These are phyloP conservation scores for Drosophila neocordata DNA, from an alignment of 1,140 invertebrate genomes.

Conservation along the genomic window DNA sequence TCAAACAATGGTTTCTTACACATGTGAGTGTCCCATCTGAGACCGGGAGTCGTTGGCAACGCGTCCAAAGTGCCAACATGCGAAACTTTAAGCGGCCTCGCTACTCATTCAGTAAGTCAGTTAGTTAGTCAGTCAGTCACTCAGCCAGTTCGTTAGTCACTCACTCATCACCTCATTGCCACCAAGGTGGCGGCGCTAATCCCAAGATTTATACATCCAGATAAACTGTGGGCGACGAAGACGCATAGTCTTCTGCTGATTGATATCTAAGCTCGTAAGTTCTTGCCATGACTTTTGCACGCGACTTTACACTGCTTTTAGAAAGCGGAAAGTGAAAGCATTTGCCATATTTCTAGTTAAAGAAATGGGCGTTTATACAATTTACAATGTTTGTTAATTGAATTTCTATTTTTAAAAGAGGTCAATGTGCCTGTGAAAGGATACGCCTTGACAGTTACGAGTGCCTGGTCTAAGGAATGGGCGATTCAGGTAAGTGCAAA, in stretches of 20 bases:
- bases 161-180: conserved; percentile 26
- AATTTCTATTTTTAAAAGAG: conserved; percentile 71
- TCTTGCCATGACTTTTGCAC: conserved; percentile 53
- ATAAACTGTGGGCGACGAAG: conserved; percentile 30
- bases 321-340: conserved; percentile 63
- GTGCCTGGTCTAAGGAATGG: conserved; percentile 40
- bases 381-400: conserved; percentile 53
- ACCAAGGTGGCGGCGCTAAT: conserved; percentile 27
- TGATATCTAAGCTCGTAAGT: conserved; percentile 56
- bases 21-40: conserved; percentile 1
- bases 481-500: conserved; percentile 64
- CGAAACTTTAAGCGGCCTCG: conserved; percentile 16
- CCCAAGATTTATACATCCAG: conserved; percentile 35
- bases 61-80: conserved; percentile 15
- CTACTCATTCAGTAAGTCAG: conserved; percentile 12
- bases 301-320: conserved; percentile 46
- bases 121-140: conserved; percentile 42
- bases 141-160: conserved; percentile 33
- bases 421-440: conserved; percentile 50
- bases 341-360: conserved; percentile 14
- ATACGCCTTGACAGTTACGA: conserved; percentile 29
- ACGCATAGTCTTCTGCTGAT: conserved; percentile 53
- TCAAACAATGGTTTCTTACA: conserved; percentile 17
- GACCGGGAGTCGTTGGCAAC: conserved; percentile 9
- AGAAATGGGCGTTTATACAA: conserved; percentile 14